These are phyloP conservation scores for Heterodera schachtii DNA, from an alignment of 1,140 invertebrate genomes.

Conservation along the genomic window DNA sequence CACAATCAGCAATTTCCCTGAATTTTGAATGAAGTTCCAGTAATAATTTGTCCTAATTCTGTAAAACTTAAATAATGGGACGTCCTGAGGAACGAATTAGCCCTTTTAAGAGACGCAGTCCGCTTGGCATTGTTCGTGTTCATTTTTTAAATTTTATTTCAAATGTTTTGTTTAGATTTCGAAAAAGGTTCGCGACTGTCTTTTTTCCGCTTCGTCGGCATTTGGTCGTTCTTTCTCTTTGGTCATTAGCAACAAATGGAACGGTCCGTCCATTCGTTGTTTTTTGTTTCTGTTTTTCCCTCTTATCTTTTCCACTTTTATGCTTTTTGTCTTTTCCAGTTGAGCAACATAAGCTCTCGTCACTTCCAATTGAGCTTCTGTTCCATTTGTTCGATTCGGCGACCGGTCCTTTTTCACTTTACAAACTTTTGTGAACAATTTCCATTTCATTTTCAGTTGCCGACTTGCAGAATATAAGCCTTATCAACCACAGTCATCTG, in stretches of 20 bases:
- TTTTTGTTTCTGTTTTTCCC: neutral
- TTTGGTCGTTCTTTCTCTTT: slow-evolving; percentile 1
- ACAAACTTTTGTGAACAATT: too few relatives aligned
- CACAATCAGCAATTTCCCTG: too few relatives aligned
- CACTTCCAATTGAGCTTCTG: slow-evolving; percentile 25
- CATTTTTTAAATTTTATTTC: neutral
- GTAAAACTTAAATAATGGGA: slow-evolving; percentile 1
- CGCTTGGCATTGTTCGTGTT: slow-evolving; percentile 2
- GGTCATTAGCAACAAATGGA: slow-evolving; percentile 3
- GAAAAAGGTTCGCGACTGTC: slow-evolving; percentile 8
- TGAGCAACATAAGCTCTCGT: slow-evolving; percentile 3
- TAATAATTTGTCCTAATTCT: neutral
- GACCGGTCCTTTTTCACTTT: slow-evolving; percentile 13
- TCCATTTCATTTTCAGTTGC: neutral
- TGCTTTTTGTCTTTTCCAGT: neutral
- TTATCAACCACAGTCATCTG: slow-evolving; percentile 8
- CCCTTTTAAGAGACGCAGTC: slow-evolving; percentile 10
- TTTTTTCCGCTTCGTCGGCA: neutral
- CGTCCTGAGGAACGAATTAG: slow-evolving; percentile 2
- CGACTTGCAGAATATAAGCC: slow-evolving; percentile 5
- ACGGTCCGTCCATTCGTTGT: neutral
- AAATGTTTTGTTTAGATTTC: neutral
- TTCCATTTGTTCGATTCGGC: slow-evolving; percentile 20
- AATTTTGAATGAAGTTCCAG: too few relatives aligned
- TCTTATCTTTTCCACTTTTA: neutral